A percentile compares a stretch with the other conserved stretches of the same genome.
Evolutionary conservation across 2,113 vertebrate genomes (phyloP).

Genomic region (Arvicanthis niloticus): DNA sequence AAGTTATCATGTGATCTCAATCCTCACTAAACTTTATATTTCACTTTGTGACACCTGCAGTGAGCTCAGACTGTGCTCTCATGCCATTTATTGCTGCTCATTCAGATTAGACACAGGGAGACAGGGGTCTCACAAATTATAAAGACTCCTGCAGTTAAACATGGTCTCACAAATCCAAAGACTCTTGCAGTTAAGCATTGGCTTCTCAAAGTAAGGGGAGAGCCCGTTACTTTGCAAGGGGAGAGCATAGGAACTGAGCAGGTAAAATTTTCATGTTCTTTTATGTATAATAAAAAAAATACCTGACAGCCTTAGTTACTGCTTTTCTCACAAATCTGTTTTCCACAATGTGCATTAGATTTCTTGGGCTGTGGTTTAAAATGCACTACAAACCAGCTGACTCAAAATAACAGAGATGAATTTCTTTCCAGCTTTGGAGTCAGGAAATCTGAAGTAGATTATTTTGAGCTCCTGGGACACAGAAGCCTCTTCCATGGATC

Average conservation of each 20-base stretch:
- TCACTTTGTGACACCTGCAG: not conserved
- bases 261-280: too few species aligned
- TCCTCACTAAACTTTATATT: not conserved
- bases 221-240: not conserved
- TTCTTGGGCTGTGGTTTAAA: not conserved
- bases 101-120: not conserved
- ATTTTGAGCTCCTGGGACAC: not conserved
- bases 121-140: not conserved
- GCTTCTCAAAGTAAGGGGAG: not conserved
- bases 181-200: not conserved
- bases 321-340: not conserved
- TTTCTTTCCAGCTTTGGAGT: rapidly evolving
- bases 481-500: too few species aligned
- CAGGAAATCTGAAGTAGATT: not conserved
- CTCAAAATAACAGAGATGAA: not conserved
- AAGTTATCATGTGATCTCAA: not conserved
- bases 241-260: not conserved
- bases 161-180: too few species aligned
- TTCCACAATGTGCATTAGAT: not conserved
- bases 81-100: not conserved
- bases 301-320: not conserved
- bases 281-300: not conserved
- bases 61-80: not conserved
- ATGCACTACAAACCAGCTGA: not conserved
- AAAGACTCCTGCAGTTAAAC: not conserved